These are phyloP conservation scores for Hartigia nigra DNA, from an alignment of 2,888 invertebrate species.

Conservation along the genomic window DNA sequence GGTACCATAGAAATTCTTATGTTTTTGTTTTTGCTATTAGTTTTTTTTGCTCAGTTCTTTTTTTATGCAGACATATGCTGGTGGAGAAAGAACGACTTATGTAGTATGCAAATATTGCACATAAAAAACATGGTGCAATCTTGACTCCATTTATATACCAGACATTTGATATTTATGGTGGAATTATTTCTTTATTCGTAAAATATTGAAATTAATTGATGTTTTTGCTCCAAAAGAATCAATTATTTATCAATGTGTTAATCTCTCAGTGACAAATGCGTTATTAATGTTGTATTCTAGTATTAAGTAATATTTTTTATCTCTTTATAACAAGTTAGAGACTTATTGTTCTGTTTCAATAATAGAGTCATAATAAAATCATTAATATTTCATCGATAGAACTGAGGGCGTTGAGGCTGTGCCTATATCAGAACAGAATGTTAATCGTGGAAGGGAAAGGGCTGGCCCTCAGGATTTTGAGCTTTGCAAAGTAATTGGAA, in stretches of 20 bases:
- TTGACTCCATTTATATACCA: neutral
- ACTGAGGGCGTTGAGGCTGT: conserved; percentile 76
- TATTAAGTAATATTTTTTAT: neutral
- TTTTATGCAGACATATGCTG: neutral
- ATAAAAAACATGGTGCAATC: neutral
- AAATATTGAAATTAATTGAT: neutral
- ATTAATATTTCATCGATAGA: conserved; percentile 27
- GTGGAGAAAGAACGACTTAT: neutral
- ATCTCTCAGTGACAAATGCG: neutral
- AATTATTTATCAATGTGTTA: neutral
- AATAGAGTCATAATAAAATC: neutral
- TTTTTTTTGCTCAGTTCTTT: neutral
- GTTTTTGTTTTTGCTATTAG: neutral
- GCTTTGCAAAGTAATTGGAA: conserved; percentile 77
- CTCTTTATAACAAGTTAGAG: neutral
- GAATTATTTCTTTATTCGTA: neutral
- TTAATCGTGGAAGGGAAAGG: conserved; percentile 89
- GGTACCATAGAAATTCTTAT: neutral
- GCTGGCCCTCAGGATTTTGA: conserved; percentile 88
- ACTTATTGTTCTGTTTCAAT: neutral
- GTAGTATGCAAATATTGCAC: neutral
- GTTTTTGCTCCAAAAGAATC: neutral
- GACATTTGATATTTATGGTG: neutral
- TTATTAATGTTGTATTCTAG: neutral
- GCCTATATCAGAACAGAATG: conserved; percentile 76